phyloP scores from a whole-genome alignment of 2,888 invertebrate species.

The Limnephilus auricula region DNA sequence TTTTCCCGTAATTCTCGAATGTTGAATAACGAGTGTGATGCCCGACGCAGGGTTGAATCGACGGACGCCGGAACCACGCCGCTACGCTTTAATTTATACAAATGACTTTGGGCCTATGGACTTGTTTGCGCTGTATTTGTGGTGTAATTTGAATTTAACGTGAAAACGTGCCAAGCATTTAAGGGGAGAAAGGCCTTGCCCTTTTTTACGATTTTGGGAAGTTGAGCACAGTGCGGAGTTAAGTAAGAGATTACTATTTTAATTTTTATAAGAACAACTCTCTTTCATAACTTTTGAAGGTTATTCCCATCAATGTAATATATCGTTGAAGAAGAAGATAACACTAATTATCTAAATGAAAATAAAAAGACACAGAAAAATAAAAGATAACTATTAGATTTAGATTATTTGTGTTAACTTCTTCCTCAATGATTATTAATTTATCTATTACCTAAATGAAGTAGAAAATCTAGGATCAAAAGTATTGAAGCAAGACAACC shows the following conservation, averaged over 20 bases:
- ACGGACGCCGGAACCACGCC: neutral
- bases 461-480: too few relatives aligned
- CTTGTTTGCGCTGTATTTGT: neutral
- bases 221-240: neutral
- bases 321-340: too few relatives aligned
- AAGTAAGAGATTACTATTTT: too few relatives aligned
- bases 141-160: neutral
- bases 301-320: too few relatives aligned
- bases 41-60: constrained; percentile 18
- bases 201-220: neutral
- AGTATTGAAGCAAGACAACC: too few relatives aligned
- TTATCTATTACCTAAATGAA: neutral
- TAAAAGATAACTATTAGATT: too few relatives aligned
- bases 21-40: constrained; percentile 8
- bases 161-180: neutral
- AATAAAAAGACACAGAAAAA: too few relatives aligned
- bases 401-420: too few relatives aligned
- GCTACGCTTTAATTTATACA: neutral
- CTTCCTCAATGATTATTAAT: neutral
- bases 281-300: too few relatives aligned
- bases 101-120: neutral
- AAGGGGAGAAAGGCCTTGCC: neutral
- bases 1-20: constrained; percentile 28
- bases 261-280: too few relatives aligned
- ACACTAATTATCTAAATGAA: too few relatives aligned